Conservation (phyloP, 1,140 invertebrate species). For the Berghia stephanieae region DNA sequence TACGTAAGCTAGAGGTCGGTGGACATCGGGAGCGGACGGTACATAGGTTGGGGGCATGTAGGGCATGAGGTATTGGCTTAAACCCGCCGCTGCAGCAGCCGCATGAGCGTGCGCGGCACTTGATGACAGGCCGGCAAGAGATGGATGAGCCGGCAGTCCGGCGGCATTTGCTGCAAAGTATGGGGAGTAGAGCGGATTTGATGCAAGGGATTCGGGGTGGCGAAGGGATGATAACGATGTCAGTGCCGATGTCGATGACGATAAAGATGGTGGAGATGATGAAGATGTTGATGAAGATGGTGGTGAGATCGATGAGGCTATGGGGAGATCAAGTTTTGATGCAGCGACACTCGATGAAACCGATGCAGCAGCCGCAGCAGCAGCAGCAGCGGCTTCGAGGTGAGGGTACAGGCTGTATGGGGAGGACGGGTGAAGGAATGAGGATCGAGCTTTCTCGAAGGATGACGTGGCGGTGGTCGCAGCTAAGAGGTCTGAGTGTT, state of each 20-base stretch:
- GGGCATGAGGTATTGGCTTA: conserved; percentile 59
- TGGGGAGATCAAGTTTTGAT: background rate
- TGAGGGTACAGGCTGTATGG: conserved; percentile 56
- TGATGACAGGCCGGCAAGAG: conserved; percentile 43
- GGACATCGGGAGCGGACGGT: conserved; percentile 38
- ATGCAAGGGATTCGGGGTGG: conserved; percentile 6
- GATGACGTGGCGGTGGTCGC: conserved; percentile 15
- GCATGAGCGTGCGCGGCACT: conserved; percentile 44
- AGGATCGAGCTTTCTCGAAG: conserved; percentile 18
- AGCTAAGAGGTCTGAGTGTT: conserved; percentile 8
- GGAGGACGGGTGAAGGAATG: conserved; percentile 71
- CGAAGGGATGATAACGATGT: conserved; percentile 21
- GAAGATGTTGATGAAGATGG: no score
- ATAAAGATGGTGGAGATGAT: no score
- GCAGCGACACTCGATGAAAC: background rate
- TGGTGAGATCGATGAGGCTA: background rate
- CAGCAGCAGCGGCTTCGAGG: conserved; percentile 30
- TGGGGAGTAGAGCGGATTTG: conserved; percentile 20
- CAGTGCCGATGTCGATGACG: no score
- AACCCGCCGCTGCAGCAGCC: conserved; percentile 50
- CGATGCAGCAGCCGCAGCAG: conserved; percentile 44
- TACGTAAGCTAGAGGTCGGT: conserved; percentile 58
- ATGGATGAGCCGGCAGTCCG: conserved; percentile 58
- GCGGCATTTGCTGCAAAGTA: conserved; percentile 23
- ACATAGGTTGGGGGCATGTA: conserved; percentile 55